A percentile compares a stretch with the other conserved stretches of the same genome.
These are phyloP conservation scores for Acanthopagrus latus DNA, from an alignment of 2,797 vertebrate species.

Conservation along the genomic window DNA sequence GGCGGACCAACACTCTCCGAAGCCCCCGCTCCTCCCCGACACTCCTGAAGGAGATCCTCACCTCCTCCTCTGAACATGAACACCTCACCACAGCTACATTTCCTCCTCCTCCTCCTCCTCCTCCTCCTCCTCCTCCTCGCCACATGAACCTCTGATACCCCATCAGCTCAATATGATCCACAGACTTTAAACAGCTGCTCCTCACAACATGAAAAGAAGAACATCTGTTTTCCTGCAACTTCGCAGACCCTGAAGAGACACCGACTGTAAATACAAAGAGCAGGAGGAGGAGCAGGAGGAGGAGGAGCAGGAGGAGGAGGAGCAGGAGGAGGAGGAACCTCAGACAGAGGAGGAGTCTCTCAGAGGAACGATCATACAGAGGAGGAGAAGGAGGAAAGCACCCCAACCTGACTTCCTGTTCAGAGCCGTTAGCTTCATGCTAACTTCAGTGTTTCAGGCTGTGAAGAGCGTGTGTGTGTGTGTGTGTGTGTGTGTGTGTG, in stretches of 20 bases:
- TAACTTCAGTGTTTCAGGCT: too few species aligned
- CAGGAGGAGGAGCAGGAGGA: background rate
- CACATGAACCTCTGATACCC: slow-evolving; percentile 60
- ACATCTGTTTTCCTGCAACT: slow-evolving; percentile 14
- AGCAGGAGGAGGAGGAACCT: background rate
- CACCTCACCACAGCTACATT: slow-evolving; percentile 54
- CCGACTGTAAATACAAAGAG: background rate
- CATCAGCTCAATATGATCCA: slow-evolving; percentile 30
- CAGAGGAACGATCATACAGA: background rate
- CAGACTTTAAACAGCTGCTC: background rate
- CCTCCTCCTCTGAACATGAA: slow-evolving; percentile 51
- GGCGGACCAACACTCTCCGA: slow-evolving; percentile 18
- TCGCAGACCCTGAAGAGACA: slow-evolving; percentile 19
- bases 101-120: too few species aligned
- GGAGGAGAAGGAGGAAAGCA: background rate
- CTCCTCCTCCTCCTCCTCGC: slow-evolving; percentile 6
- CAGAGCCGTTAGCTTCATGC: too few species aligned
- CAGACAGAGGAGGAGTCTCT: background rate
- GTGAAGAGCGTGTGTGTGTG: too few species aligned
- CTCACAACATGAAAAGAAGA: background rate
- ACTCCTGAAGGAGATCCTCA: slow-evolving; percentile 57
- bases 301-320: background rate
- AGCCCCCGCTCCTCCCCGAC: slow-evolving; percentile 21
- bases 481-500: too few species aligned
- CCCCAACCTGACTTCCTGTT: too few species aligned